These are phyloP conservation scores for Bufo gargarizans DNA, from an alignment of 2,113 vertebrate genomes.

Conservation along the genomic window DNA sequence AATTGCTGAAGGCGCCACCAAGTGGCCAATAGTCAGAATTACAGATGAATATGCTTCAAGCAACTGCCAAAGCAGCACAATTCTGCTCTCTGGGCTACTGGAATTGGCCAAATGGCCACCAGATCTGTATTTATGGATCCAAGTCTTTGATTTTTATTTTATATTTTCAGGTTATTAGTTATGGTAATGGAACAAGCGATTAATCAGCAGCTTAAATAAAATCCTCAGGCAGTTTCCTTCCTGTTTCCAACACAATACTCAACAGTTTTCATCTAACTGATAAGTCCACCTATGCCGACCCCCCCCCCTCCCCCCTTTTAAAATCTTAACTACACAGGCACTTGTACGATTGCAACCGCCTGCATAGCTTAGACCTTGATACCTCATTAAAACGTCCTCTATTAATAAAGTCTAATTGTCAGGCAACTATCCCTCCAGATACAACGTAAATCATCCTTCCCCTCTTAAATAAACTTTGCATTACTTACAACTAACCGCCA, in stretches of 20 bases:
- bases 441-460: background rate
- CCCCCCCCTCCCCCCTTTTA: background rate
- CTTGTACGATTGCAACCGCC: background rate
- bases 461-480: background rate
- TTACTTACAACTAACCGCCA: background rate
- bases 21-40: background rate
- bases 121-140: background rate
- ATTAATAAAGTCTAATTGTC: background rate
- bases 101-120: background rate
- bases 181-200: background rate
- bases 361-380: no score
- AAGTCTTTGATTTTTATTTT: background rate
- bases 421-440: background rate
- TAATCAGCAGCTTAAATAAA: background rate
- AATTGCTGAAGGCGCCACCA: background rate
- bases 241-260: no score
- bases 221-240: background rate
- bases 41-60: background rate
- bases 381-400: background rate
- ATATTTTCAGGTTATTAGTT: background rate
- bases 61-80: background rate
- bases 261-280: background rate
- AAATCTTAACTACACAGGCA: background rate
- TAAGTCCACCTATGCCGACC: background rate
- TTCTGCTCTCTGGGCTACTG: background rate